These are phyloP conservation scores for Misgurnus anguillicaudatus DNA, from an alignment of 2,113 vertebrate species.

Conservation along the genomic window DNA sequence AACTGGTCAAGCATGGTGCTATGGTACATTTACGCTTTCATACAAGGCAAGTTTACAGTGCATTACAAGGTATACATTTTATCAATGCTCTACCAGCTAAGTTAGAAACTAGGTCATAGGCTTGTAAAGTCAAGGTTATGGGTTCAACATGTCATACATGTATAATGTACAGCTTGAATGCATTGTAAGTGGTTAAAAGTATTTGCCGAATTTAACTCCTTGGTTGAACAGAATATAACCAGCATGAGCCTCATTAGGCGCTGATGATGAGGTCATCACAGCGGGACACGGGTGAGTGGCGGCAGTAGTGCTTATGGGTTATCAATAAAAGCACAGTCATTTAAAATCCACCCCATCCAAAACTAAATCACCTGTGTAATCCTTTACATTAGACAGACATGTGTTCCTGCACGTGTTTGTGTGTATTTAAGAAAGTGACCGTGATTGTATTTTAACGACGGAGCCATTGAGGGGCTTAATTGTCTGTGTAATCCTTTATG, in stretches of 20 bases:
- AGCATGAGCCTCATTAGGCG: neutral
- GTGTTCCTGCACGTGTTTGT: neutral
- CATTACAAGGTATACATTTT: too few species aligned
- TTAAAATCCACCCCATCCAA: conserved; percentile 32
- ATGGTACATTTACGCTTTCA: too few species aligned
- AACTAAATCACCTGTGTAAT: conserved; percentile 49
- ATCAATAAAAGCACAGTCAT: conserved; percentile 26
- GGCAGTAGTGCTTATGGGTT: conserved; percentile 6
- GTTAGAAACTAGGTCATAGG: too few species aligned
- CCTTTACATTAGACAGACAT: conserved; percentile 21
- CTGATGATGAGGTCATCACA: conserved; percentile 33
- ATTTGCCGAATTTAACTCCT: too few species aligned
- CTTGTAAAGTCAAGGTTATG: too few species aligned
- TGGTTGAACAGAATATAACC: too few species aligned
- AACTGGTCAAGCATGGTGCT: too few species aligned
- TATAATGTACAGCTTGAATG: too few species aligned
- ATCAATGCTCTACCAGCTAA: too few species aligned
- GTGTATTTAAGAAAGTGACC: conserved; percentile 31
- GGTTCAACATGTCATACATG: too few species aligned
- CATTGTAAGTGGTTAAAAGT: too few species aligned
- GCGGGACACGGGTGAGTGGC: neutral
- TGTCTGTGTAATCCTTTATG: conserved; percentile 50
- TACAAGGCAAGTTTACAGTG: too few species aligned
- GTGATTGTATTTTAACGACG: conserved; percentile 13
- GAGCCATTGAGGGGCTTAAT: conserved; percentile 29